These are phyloP conservation scores for Chalcis sispes DNA, from an alignment of 2,888 invertebrate species.

Conservation along the genomic window DNA sequence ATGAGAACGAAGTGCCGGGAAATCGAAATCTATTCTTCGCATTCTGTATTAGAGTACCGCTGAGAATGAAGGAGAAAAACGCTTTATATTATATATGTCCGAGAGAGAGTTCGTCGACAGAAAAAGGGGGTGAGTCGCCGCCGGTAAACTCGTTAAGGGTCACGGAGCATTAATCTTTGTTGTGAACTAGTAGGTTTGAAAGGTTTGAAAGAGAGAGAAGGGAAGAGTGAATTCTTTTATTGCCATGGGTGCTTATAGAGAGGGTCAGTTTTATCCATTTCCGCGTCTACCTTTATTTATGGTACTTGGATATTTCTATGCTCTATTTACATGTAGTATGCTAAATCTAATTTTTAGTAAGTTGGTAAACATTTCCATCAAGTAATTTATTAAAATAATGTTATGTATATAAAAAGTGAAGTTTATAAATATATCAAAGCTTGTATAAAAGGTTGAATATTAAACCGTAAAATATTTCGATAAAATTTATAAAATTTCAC, in stretches of 20 bases:
- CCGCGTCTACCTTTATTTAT: constrained; percentile 34
- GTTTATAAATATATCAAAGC: too few relatives aligned
- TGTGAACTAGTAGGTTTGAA: constrained; percentile 25
- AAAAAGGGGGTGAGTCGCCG: constrained; percentile 9
- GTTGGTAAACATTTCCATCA: too few relatives aligned
- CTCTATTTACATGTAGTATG: neutral
- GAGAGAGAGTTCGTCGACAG: constrained; percentile 40
- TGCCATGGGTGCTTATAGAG: constrained; percentile 35
- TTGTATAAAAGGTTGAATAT: too few relatives aligned
- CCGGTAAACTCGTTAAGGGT: constrained; percentile 45
- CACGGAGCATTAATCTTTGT: constrained; percentile 49
- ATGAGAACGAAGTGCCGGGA: constrained; percentile 62
- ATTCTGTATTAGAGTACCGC: constrained; percentile 3
- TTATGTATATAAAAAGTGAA: too few relatives aligned
- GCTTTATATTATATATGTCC: constrained; percentile 49
- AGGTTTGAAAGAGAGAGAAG: constrained; percentile 32
- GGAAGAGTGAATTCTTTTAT: constrained; percentile 30
- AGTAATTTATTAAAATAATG: too few relatives aligned
- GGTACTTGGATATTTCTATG: neutral
- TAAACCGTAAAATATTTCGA: too few relatives aligned
- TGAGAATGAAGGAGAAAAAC: neutral
- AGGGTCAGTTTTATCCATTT: constrained; percentile 35
- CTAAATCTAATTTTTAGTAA: neutral
- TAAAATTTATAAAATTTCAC: too few relatives aligned
- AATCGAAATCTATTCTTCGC: constrained; percentile 58